phyloP scores from a whole-genome alignment of 2,113 vertebrate species.

The Tympanuchus pallidicinctus region DNA sequence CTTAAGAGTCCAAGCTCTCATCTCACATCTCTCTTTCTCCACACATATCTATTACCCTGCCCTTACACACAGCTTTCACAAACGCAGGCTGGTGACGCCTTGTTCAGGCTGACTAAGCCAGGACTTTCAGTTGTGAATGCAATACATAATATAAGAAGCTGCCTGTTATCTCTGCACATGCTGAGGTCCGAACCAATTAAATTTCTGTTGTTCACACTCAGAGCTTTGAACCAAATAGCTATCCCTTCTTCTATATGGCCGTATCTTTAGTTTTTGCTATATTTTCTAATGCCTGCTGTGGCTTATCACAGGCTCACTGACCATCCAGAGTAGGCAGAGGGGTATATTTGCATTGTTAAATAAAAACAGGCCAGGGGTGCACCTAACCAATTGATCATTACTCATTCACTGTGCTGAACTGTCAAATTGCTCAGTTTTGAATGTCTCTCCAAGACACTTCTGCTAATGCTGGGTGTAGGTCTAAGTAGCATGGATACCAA shows the following conservation, averaged over 20 bases:
- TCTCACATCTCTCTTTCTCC: background rate
- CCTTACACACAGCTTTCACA: background rate
- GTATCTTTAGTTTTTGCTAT: background rate
- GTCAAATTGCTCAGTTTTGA: background rate
- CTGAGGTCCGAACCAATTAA: background rate
- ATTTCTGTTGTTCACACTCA: background rate
- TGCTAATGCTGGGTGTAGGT: background rate
- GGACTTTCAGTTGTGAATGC: background rate
- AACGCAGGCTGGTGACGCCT: background rate
- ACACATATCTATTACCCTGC: fast-evolving
- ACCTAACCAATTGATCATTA: background rate
- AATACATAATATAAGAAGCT: background rate
- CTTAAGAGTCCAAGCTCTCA: background rate
- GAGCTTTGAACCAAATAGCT: background rate
- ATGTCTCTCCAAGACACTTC: background rate
- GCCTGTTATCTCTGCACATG: background rate
- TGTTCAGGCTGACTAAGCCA: background rate
- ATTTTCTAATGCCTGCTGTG: background rate
- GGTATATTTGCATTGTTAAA: background rate
- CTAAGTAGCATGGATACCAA: background rate
- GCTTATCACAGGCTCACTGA: background rate
- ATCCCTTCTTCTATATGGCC: background rate
- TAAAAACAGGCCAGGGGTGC: background rate
- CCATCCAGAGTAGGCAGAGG: background rate
- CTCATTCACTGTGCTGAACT: background rate